Evolutionary conservation across 2,797 vertebrate genomes (phyloP).

Genomic region (Liasis olivaceus): DNA sequence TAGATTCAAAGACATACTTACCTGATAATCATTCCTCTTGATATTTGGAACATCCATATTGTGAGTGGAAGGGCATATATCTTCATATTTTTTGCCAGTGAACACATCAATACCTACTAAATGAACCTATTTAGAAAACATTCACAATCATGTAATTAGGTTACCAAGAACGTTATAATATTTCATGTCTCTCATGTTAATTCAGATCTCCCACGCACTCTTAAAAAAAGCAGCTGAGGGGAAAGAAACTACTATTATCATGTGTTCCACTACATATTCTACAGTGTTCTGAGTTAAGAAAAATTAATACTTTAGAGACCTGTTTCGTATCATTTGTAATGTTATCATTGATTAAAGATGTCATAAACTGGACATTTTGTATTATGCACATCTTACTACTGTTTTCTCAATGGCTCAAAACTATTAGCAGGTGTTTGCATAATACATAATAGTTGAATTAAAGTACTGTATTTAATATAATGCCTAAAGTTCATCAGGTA

Average conservation of each 20-base stretch:
- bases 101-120: constrained; percentile 99
- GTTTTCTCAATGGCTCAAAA: neutral
- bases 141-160: neutral
- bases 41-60: constrained; percentile 99
- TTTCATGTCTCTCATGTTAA: neutral
- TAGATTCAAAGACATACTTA: constrained; percentile 53
- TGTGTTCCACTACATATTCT: neutral
- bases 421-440: neutral
- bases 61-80: constrained; percentile 99
- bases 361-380: neutral
- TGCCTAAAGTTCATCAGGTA: neutral
- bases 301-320: neutral
- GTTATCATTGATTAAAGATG: neutral
- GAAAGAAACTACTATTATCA: neutral
- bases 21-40: constrained; percentile 96
- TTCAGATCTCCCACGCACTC: neutral
- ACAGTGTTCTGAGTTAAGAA: neutral
- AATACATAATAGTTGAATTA: neutral
- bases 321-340: neutral
- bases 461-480: neutral
- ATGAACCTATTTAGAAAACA: constrained; percentile 83
- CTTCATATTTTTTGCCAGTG: constrained; percentile 98
- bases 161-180: neutral
- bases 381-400: neutral
- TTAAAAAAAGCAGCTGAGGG: neutral